Evolutionary conservation across 2,113 vertebrate genomes (phyloP).

Genomic region (Scatophagus argus): DNA sequence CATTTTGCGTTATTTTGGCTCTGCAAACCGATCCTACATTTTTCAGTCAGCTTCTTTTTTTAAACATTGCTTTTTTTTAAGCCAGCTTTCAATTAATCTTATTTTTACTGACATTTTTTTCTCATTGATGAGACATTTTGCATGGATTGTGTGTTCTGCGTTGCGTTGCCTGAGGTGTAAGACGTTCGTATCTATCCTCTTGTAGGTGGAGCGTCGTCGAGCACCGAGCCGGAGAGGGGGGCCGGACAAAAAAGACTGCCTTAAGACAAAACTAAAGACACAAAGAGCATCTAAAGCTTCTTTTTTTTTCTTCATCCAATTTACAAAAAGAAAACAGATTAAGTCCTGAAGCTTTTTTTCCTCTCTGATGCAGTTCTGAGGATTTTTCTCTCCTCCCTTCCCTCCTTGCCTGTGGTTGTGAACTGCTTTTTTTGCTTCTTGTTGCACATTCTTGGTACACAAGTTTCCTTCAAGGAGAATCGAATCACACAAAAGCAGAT

Average conservation of each 20-base stretch:
- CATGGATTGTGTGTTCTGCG: slow-evolving; percentile 82
- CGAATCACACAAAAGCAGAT: slow-evolving; percentile 8
- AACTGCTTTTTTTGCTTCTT: slow-evolving; percentile 57
- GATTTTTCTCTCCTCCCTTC: slow-evolving; percentile 46
- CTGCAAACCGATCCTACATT: slow-evolving; percentile 42
- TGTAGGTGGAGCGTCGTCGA: slow-evolving; percentile 84
- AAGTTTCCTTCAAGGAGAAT: slow-evolving; percentile 49
- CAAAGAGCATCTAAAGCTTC: slow-evolving; percentile 68
- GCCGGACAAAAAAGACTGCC: slow-evolving; percentile 85
- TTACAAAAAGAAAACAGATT: slow-evolving; percentile 66
- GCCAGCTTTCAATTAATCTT: slow-evolving; percentile 44
- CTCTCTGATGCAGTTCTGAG: slow-evolving; percentile 64
- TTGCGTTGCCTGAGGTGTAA: slow-evolving; percentile 84
- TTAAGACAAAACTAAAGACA: slow-evolving; percentile 83
- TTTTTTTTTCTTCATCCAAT: slow-evolving; percentile 48
- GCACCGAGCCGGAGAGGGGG: slow-evolving; percentile 79
- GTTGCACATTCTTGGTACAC: slow-evolving; percentile 55
- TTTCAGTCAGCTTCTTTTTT: slow-evolving; percentile 56
- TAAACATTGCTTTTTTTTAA: slow-evolving; percentile 35
- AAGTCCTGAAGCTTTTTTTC: slow-evolving; percentile 61
- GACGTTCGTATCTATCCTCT: slow-evolving; percentile 85
- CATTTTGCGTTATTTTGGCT: slow-evolving; percentile 54
- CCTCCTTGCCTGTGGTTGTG: slow-evolving; percentile 61
- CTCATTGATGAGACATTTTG: slow-evolving; percentile 76
- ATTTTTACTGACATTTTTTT: slow-evolving; percentile 52